Base-by-base conservation (phyloP, 2,797 vertebrate genomes). In the Cyclopterus lumpus region DNA sequence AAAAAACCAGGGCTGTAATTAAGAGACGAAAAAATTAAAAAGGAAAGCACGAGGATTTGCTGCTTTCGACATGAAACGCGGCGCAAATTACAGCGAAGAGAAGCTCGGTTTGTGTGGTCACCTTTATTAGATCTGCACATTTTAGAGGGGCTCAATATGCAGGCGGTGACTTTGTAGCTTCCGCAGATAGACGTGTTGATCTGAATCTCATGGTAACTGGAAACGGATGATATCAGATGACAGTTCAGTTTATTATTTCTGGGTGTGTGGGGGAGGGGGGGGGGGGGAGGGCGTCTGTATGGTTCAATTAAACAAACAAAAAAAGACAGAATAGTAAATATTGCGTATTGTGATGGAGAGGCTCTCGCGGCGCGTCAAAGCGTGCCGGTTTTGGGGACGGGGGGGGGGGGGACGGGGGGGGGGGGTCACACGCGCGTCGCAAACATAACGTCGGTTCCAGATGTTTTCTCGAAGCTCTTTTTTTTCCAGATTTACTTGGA, bases 1-100 rank as follows among this genome's bases (percentile, higher is more conserved):
- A 96, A 88, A 95, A 88, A 95, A 94, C 92, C 95, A 95, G 96
- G 95, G 95, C 93, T 97, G 95, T 97, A 97, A 97, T 98, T 97
- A 97, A 96, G 95, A 96, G 95, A 96, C 94, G 96, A 95, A 97
- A 97, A 96, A 97, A 96, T 96, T 95, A 95, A 97, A 97, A 96
- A 96, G 95, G 92, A 96, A 96, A 93, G 95, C 95, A 93, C 63
- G 93, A 93, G 96, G 91, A 95, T 95, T 94, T 93, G 92, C 92
- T 92, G 91, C 92, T 91, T n/a, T 61, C 71, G 84, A 94, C 92
- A 94, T 95, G 93, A 95, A 95, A 95, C 89, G 91, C 88, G 80
- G 87, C 89, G 73, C 90, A 93, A 93, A 94, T 94, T 94, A 95
- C 93, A 95, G 93, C 88, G 78, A 86, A 82, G 67, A 86, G 86